Evolutionary conservation across 2,888 invertebrate genomes (phyloP), one percentile per base, ranked within the genome.

Genomic region (Anthophora plumipes): DNA sequence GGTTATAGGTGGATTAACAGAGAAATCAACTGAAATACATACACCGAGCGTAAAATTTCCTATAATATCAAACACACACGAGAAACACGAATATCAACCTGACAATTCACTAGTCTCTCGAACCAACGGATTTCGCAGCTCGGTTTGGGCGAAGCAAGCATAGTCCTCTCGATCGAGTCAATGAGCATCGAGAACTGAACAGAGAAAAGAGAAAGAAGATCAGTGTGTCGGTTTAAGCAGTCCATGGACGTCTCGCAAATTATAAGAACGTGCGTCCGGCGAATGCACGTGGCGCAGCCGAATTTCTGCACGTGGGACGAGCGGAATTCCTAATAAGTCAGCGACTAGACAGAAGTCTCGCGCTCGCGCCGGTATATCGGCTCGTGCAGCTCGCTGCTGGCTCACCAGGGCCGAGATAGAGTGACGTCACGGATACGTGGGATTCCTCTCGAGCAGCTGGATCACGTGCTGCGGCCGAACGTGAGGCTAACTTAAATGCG

Each of bases 401-500:
- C 84, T 46, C 70, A 59, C 69, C 54, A 57, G 67, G 70, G 74
- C 67, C 63, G 82, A 82, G 89, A 89, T 85, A 86, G 88, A 84
- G 90, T 91, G 91, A 91, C 91, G 91, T 91, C 91, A 90, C 87
- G 89, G 86, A 91, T 85, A 89, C 87, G 86, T 87, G 89, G 89
- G 91, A 90, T 89, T 90, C 89, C 90, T 90, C 90, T 84, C 83
- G 85, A 90, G 89, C 92, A 92, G 92, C 92, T 92, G 92, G 91
- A 91, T 92, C 92, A 92, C 92, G 92, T 91, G 91, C 92, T 87
- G 86, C 88, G 83, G 89, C 80, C 83, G 87, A 85, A 90, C 90
- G 90, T 90, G 90, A 90, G 91, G 85, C 84, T 87, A 89, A 89
- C 86, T 88, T 87, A 89, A 89, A 89, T 89, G 89, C 89, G 89